phyloP scores from a whole-genome alignment of 53 echinoderm and acorn worm genomes.

The Pentamera pediparva region DNA sequence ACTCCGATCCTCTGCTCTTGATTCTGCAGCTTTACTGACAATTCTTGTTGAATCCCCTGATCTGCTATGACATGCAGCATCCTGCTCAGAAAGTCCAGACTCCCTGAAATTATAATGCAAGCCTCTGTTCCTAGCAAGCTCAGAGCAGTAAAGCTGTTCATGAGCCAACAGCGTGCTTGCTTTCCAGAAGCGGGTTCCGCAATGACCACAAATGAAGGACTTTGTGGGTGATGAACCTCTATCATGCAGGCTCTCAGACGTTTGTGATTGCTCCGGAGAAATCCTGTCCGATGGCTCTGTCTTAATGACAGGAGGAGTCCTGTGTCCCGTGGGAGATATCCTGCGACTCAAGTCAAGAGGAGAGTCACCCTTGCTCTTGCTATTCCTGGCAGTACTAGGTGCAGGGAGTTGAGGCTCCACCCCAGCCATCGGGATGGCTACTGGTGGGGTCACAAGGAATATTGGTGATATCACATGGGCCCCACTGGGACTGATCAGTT shows the following conservation, averaged over 20 bases:
- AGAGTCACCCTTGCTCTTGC: slow-evolving; percentile 2
- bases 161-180: slow-evolving; percentile 23
- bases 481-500: slow-evolving; percentile 5
- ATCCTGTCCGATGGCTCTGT: neutral
- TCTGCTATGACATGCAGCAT: neutral
- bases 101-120: neutral
- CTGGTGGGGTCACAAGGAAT: slow-evolving; percentile 13
- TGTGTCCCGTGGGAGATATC: neutral
- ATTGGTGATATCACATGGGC: slow-evolving; percentile 24
- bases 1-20: neutral
- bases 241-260: neutral
- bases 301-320: neutral
- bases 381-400: neutral
- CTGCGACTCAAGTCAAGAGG: slow-evolving; percentile 13
- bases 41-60: neutral
- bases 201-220: slow-evolving; percentile 1
- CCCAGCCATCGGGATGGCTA: slow-evolving; percentile 4
- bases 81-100: neutral
- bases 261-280: neutral
- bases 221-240: neutral
- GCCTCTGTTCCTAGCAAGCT: neutral
- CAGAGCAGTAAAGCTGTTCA: slow-evolving; percentile 25
- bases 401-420: neutral
- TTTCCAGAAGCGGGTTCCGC: slow-evolving; percentile 14
- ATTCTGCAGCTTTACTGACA: neutral